Conservation (phyloP, 2,888 invertebrate species). For the Allolobophora icterica region DNA sequence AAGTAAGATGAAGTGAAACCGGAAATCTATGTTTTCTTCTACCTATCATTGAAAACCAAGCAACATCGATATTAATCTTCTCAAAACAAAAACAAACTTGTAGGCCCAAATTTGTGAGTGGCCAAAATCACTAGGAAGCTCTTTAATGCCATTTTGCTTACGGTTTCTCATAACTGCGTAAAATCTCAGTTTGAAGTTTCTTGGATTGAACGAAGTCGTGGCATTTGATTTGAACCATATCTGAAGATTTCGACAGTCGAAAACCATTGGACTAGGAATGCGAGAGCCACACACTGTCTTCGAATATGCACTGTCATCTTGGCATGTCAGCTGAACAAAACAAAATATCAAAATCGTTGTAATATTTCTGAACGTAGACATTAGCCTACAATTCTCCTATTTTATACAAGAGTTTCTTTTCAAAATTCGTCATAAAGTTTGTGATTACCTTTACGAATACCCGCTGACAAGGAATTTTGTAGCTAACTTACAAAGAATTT, state of each 20-base stretch:
- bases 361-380: too few relatives aligned
- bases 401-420: too few relatives aligned
- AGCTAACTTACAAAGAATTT: too few relatives aligned
- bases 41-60: not conserved
- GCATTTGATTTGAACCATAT: conserved; percentile 23
- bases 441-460: too few relatives aligned
- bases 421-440: too few relatives aligned
- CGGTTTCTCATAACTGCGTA: not conserved
- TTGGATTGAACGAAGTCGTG: not conserved
- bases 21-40: not conserved
- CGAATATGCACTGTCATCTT: not conserved
- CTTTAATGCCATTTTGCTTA: not conserved
- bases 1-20: not conserved
- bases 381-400: too few relatives aligned
- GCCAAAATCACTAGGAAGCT: not conserved
- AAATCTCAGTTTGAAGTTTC: not conserved
- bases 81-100: not conserved
- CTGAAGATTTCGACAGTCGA: not conserved
- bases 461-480: too few relatives aligned
- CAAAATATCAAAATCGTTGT: not conserved
- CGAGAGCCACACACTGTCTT: not conserved
- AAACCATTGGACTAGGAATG: not conserved
- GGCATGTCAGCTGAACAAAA: not conserved
- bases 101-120: not conserved
- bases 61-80: not conserved